Evolutionary conservation across 2,797 vertebrate genomes (phyloP).

Genomic region (Neoniphon sammara): DNA sequence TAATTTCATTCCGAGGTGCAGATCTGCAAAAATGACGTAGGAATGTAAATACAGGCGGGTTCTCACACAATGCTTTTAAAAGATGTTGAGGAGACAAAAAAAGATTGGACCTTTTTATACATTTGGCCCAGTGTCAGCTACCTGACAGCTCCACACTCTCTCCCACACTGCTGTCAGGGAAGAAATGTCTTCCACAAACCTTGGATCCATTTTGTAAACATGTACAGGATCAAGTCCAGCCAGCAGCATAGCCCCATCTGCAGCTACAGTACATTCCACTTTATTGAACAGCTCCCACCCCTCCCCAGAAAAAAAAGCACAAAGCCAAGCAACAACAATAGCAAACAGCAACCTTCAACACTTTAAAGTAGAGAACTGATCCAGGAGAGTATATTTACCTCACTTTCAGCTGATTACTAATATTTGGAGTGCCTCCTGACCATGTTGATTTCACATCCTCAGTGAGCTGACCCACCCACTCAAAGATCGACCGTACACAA

Average conservation of each 20-base stretch:
- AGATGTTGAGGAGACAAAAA: not conserved
- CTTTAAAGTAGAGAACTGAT: not conserved
- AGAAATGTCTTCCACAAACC: not conserved
- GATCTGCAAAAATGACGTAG: too few species aligned
- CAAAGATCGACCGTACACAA: conserved; percentile 26
- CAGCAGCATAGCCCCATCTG: conserved; percentile 35
- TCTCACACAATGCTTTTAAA: too few species aligned
- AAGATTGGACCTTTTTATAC: not conserved
- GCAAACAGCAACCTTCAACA: not conserved
- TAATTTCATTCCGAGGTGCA: too few species aligned
- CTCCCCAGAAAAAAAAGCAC: not conserved
- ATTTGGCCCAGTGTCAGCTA: not conserved
- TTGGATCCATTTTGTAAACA: not conserved
- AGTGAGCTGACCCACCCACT: conserved; percentile 38
- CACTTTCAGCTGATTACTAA: conserved; percentile 52
- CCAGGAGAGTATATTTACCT: conserved; percentile 59
- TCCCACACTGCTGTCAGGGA: not conserved
- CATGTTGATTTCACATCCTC: conserved; percentile 69
- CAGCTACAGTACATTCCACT: conserved; percentile 32
- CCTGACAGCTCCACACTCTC: not conserved
- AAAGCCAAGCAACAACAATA: conserved; percentile 8
- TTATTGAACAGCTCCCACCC: not conserved
- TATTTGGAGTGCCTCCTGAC: conserved; percentile 51
- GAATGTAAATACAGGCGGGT: too few species aligned
- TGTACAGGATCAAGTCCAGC: not conserved